Percentiles rank a stretch among this genome's conserved stretches.
Evolutionary conservation across 2,888 invertebrate genomes (phyloP).

Genomic region (Troglohyphantes excavatus): DNA sequence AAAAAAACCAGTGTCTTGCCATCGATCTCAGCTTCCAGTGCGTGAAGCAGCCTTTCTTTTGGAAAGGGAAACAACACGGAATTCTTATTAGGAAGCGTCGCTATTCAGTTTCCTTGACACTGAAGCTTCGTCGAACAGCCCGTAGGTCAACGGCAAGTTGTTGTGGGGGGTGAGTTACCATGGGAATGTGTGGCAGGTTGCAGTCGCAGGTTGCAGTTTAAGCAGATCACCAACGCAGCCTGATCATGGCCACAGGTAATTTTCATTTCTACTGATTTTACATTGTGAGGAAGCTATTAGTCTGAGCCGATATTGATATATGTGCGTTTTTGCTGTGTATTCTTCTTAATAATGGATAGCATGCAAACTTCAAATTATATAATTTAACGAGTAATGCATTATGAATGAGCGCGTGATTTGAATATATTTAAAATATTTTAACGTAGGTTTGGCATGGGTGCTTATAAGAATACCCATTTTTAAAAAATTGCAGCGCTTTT

Average conservation of each 20-base stretch:
- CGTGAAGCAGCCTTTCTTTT: conserved; percentile 7
- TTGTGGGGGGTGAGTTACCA: conserved; percentile 51
- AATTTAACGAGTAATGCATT: too few relatives aligned
- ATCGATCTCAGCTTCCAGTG: conserved; percentile 19
- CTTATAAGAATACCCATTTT: too few relatives aligned
- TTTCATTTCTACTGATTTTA: conserved; percentile 6
- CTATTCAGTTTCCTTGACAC: conserved; percentile 76
- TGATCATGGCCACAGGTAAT: conserved; percentile 72
- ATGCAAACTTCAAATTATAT: too few relatives aligned
- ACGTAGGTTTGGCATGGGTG: too few relatives aligned
- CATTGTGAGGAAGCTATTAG: too few relatives aligned
- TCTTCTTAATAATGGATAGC: too few relatives aligned
- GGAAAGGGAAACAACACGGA: conserved; percentile 37
- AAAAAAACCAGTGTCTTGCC: not conserved
- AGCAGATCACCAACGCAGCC: conserved; percentile 30
- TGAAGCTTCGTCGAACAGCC: conserved; percentile 61
- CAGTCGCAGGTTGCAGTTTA: conserved; percentile 1
- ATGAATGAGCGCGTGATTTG: too few relatives aligned
- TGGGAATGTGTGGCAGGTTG: conserved; percentile 37
- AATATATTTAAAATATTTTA: too few relatives aligned
- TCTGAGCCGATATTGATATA: too few relatives aligned
- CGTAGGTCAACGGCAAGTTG: conserved; percentile 66
- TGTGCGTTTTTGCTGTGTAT: too few relatives aligned
- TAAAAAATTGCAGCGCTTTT: too few relatives aligned
- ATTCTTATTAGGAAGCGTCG: conserved; percentile 55